A percentile compares a stretch with the other conserved stretches of the same genome.
Evolutionary conservation across 1,140 invertebrate genomes (phyloP).

Genomic region (Venturia canescens): DNA sequence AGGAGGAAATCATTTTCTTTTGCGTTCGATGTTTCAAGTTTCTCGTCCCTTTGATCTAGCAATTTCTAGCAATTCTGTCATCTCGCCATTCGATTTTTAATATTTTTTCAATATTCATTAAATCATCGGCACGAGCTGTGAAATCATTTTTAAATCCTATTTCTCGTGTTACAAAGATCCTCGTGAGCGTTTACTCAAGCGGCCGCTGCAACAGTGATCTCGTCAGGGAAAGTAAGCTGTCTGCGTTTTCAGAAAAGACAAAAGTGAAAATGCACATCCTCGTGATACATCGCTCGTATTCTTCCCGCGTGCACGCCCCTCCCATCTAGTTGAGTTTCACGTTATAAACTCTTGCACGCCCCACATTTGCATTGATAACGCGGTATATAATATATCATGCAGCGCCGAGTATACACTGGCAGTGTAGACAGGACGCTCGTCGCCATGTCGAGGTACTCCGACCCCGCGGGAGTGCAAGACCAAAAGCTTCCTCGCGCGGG

Average conservation of each 20-base stretch:
- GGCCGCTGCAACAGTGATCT: too few species aligned
- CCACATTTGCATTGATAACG: constrained; percentile 74
- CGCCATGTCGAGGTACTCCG: constrained; percentile 18
- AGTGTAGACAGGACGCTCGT: constrained; percentile 19
- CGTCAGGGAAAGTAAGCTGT: neutral
- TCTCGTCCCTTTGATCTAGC: too few species aligned
- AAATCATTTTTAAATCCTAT: too few species aligned
- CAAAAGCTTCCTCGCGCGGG: constrained; percentile 57
- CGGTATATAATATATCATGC: constrained; percentile 72
- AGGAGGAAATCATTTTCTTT: too few species aligned
- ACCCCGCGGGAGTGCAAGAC: constrained; percentile 18
- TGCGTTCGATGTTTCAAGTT: too few species aligned
- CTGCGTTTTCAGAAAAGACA: neutral
- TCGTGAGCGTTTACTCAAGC: too few species aligned
- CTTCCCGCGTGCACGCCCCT: neutral
- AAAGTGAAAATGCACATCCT: neutral
- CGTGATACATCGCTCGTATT: neutral
- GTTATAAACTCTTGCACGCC: constrained; percentile 72
- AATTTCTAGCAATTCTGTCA: too few species aligned
- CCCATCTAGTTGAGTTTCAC: constrained; percentile 10
- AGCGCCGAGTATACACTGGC: constrained; percentile 48
- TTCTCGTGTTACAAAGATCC: too few species aligned
- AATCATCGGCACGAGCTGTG: too few species aligned
- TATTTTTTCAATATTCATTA: too few species aligned
- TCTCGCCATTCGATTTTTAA: too few species aligned